These are phyloP conservation scores for Protosalanx chinensis DNA, from an alignment of 2,797 vertebrate species.

Conservation along the genomic window DNA sequence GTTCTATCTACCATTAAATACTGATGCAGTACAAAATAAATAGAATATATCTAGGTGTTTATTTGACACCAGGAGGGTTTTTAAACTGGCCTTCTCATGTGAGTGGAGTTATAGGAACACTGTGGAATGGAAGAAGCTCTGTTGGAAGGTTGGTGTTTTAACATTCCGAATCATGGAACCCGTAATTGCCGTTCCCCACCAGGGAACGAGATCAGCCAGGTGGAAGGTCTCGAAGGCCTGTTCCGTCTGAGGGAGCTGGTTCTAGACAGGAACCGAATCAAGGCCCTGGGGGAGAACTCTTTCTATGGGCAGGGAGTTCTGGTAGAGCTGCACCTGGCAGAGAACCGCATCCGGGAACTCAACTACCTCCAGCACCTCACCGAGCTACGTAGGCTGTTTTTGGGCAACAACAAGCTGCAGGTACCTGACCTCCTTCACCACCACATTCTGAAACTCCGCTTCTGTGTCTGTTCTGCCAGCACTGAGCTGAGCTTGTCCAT, in stretches of 20 bases:
- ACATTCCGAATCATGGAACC: not conserved
- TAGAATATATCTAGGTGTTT: too few species aligned
- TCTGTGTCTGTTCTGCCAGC: not conserved
- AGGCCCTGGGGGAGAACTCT: slow-evolving; percentile 73
- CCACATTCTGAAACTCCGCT: not conserved
- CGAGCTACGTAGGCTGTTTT: slow-evolving; percentile 79
- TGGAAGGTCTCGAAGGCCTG: slow-evolving; percentile 83
- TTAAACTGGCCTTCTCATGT: too few species aligned
- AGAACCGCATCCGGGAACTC: slow-evolving; percentile 82
- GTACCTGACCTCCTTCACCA: slow-evolving; percentile 53
- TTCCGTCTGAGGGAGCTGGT: slow-evolving; percentile 75
- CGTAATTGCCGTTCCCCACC: not conserved
- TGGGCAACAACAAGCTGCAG: slow-evolving; percentile 85
- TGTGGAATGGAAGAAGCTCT: too few species aligned
- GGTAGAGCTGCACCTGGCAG: slow-evolving; percentile 75
- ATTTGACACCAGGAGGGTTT: too few species aligned
- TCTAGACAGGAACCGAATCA: slow-evolving; percentile 81
- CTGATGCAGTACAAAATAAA: too few species aligned
- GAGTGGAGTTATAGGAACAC: too few species aligned
- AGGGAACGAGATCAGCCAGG: slow-evolving; percentile 85
- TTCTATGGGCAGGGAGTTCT: slow-evolving; percentile 74
- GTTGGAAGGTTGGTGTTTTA: too few species aligned
- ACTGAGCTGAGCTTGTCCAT: slow-evolving; percentile 8
- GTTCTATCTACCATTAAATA: too few species aligned
- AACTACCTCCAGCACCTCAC: slow-evolving; percentile 72